phyloP scores from a whole-genome alignment of 2,113 vertebrate species.

The Salvator merianae region DNA sequence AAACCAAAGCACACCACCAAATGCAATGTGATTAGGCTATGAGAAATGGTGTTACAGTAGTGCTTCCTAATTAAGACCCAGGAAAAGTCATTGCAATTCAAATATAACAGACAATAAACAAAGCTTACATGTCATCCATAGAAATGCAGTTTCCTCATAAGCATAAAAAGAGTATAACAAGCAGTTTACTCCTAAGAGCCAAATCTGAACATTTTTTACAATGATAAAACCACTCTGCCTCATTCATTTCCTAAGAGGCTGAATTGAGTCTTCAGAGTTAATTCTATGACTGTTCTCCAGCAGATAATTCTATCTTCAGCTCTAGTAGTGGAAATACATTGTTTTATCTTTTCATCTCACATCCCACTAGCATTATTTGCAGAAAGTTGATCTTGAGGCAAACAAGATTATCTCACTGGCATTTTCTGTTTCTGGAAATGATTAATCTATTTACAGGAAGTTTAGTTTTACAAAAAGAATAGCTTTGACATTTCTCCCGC shows the following conservation, averaged over 20 bases:
- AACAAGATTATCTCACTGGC: slow-evolving; percentile 39
- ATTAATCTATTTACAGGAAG: slow-evolving; percentile 71
- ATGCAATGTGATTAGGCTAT: not conserved
- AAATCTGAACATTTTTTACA: not conserved
- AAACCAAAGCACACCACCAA: not conserved
- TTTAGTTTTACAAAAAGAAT: slow-evolving; percentile 37
- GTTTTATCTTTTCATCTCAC: slow-evolving; percentile 57
- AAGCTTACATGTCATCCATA: not conserved
- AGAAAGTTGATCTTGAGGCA: slow-evolving; percentile 51
- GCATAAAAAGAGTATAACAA: not conserved
- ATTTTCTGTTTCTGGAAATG: slow-evolving; percentile 68
- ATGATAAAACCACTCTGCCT: not conserved
- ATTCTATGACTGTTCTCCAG: not conserved
- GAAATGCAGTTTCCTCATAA: not conserved
- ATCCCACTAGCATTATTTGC: slow-evolving; percentile 35
- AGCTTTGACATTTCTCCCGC: slow-evolving; percentile 51
- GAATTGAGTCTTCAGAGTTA: slow-evolving; percentile 17
- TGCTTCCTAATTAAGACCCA: not conserved
- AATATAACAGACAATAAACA: not conserved
- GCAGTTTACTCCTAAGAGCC: not conserved
- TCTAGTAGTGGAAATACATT: slow-evolving; percentile 21
- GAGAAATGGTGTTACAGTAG: not conserved
- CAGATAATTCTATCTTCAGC: slow-evolving; percentile 44
- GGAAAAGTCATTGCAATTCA: not conserved
- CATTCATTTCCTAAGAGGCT: not conserved